Conservation (phyloP, 1,140 invertebrate genomes). For the Lerema accius region DNA sequence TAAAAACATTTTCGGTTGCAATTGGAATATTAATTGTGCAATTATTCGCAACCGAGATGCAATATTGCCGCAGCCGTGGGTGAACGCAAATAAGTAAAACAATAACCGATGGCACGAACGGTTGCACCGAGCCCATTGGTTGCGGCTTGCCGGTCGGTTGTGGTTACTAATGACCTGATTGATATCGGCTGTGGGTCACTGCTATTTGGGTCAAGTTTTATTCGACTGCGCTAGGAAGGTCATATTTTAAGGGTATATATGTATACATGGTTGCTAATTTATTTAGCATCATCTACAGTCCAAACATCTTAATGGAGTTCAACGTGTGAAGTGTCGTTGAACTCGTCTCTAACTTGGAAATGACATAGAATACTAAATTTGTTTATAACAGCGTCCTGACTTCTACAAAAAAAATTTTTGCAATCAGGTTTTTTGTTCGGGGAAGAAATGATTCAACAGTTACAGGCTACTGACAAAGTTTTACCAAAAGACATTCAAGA, state of each 20-base stretch:
- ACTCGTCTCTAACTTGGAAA: too few species aligned
- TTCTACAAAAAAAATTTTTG: too few species aligned
- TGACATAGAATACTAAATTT: too few species aligned
- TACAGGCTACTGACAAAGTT: too few species aligned
- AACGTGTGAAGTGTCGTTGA: too few species aligned
- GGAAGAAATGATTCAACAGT: background rate
- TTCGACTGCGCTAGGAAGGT: too few species aligned
- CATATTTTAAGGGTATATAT: too few species aligned
- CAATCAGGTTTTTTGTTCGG: too few species aligned
- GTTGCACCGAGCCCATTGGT: constrained; percentile 2
- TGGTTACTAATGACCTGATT: background rate
- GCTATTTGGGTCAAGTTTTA: constrained; percentile 6
- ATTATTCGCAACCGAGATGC: constrained; percentile 30
- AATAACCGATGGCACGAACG: background rate
- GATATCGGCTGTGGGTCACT: constrained; percentile 1
- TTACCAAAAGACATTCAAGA: too few species aligned
- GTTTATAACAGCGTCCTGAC: too few species aligned
- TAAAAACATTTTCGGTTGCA: background rate
- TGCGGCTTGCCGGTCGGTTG: background rate
- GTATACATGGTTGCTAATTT: too few species aligned
- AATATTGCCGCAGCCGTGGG: constrained; percentile 20
- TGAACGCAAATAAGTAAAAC: constrained; percentile 26
- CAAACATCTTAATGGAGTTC: background rate
- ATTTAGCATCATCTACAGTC: too few species aligned
- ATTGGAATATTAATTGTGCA: constrained; percentile 24